Percentiles rank a stretch among this genome's conserved stretches.
Conservation (phyloP, 1,140 invertebrate species). For the Drosophila melanica region DNA sequence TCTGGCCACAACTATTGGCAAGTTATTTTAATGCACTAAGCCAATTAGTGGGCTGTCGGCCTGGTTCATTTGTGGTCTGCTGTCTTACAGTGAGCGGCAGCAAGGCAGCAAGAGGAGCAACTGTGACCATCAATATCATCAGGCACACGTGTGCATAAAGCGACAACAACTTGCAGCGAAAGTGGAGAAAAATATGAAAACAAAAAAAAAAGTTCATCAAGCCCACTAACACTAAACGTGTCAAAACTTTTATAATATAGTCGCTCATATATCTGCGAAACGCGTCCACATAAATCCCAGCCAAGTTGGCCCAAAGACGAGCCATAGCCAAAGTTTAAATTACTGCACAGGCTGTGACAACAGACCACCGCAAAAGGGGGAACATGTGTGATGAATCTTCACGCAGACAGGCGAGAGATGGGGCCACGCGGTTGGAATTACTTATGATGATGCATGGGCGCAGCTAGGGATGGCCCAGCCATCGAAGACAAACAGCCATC, state of each 20-base stretch:
- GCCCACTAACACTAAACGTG: conserved; percentile 69
- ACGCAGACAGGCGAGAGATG: conserved; percentile 11
- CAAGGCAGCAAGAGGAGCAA: not conserved
- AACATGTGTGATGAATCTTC: conserved; percentile 67
- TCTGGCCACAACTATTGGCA: conserved; percentile 76
- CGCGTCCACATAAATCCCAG: conserved; percentile 61
- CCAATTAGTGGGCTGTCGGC: conserved; percentile 70
- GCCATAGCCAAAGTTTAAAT: conserved; percentile 74
- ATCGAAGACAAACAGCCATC: not conserved
- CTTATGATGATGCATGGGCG: conserved; percentile 46
- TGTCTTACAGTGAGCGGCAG: no score
- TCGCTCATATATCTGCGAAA: conserved; percentile 60
- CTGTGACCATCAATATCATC: conserved; percentile 53
- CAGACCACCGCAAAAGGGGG: conserved; percentile 9
- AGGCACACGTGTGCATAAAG: conserved; percentile 68
- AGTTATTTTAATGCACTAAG: conserved; percentile 82
- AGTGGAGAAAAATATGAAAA: conserved; percentile 12
- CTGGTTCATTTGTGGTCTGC: conserved; percentile 72
- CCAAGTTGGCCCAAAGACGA: conserved; percentile 24
- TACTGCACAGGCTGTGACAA: conserved; percentile 72
- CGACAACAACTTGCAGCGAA: conserved; percentile 41
- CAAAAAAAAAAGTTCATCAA: conserved; percentile 76
- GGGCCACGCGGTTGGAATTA: conserved; percentile 37
- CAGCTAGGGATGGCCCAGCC: conserved; percentile 30
- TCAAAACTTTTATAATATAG: conserved; percentile 81